phyloP scores from a whole-genome alignment of 2,888 invertebrate genomes.

The Chloromyia formosa region DNA sequence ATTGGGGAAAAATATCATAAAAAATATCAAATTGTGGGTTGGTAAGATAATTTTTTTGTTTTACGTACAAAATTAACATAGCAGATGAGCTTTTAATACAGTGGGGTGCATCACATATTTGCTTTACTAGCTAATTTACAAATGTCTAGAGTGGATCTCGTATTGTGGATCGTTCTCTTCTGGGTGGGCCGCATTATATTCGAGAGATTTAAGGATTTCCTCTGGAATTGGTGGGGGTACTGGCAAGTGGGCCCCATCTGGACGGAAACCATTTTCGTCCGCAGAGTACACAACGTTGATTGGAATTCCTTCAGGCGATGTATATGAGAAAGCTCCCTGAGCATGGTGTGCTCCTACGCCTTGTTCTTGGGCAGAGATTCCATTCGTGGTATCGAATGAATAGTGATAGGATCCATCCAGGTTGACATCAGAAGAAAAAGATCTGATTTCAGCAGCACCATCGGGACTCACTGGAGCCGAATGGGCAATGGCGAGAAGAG shows the following conservation, averaged over 20 bases:
- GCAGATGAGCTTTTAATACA: no score
- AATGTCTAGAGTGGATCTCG: constrained; percentile 32
- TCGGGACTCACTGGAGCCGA: background rate
- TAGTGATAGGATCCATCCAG: constrained; percentile 60
- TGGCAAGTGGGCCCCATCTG: constrained; percentile 31
- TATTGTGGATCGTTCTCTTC: constrained; percentile 28
- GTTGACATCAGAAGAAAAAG: background rate
- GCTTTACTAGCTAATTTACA: constrained; percentile 1
- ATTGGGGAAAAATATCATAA: no score
- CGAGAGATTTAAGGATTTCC: constrained; percentile 48
- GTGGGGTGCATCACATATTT: background rate
- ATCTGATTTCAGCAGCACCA: constrained; percentile 56
- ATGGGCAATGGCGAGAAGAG: background rate
- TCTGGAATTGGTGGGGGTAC: constrained; percentile 34
- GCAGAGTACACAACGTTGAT: constrained; percentile 61
- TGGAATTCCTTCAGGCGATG: constrained; percentile 66
- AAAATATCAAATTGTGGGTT: no score
- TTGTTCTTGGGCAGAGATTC: constrained; percentile 68
- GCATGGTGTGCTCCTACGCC: constrained; percentile 64
- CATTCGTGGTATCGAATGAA: constrained; percentile 69
- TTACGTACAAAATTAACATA: no score
- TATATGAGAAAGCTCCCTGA: constrained; percentile 63
- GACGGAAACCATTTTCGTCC: constrained; percentile 30
- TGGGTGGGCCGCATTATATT: constrained; percentile 33
- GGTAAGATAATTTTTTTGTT: no score